Evolutionary conservation across 2,797 vertebrate genomes (phyloP).

Genomic region (Crotalus adamanteus): DNA sequence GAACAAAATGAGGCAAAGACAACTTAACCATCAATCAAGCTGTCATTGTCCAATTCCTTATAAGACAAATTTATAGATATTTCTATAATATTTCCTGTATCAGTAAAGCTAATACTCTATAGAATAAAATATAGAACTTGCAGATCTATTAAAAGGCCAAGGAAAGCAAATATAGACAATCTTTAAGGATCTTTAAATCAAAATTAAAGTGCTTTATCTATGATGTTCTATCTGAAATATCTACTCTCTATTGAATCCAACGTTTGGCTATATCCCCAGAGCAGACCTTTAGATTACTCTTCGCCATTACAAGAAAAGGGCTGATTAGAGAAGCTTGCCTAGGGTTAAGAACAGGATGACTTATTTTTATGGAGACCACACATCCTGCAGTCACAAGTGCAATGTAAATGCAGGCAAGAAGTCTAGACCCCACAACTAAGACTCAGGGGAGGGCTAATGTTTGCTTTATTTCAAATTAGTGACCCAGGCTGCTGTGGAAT

Average conservation of each 20-base stretch:
- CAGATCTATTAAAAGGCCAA: background rate
- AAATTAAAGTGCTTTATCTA: background rate
- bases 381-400: constrained; percentile 24
- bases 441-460: constrained; percentile 38
- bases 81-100: background rate
- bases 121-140: background rate
- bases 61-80: background rate
- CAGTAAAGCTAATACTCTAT: background rate
- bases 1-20: background rate
- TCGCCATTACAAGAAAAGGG: background rate
- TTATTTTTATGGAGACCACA: constrained; percentile 19
- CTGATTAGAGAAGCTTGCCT: background rate
- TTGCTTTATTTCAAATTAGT: constrained; percentile 51
- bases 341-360: background rate
- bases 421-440: background rate
- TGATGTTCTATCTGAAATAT: background rate
- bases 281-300: background rate
- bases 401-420: constrained; percentile 31
- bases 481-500: constrained; percentile 49
- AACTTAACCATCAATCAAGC: background rate
- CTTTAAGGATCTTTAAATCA: background rate
- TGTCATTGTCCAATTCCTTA: background rate
- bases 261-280: background rate
- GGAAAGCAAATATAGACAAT: background rate
- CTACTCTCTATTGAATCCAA: background rate